Conservation (phyloP, 2,888 invertebrate genomes). For the Cataglyphis cursor region DNA sequence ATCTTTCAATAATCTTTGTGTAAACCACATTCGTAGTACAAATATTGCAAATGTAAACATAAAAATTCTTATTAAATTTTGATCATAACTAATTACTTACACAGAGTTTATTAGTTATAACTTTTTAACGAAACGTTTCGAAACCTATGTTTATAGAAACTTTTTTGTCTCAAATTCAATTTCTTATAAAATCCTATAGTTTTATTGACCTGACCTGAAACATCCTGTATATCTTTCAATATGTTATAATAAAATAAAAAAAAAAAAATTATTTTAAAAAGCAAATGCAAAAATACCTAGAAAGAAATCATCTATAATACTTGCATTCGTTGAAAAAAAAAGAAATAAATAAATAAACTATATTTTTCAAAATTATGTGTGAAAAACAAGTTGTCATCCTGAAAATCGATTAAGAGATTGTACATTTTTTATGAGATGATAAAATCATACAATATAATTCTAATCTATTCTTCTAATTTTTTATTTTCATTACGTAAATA, state of each 20-base stretch:
- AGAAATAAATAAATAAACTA: neutral
- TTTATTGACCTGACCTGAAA: too few species aligned
- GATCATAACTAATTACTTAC: too few species aligned
- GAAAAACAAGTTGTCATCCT: neutral
- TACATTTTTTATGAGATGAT: slow-evolving; percentile 13
- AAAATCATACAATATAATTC: neutral
- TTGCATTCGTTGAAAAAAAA: neutral
- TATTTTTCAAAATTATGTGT: neutral
- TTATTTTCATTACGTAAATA: neutral
- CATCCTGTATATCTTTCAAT: neutral
- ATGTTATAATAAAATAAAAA: neutral
- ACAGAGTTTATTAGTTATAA: too few species aligned
- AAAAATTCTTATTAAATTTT: too few species aligned
- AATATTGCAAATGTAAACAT: too few species aligned
- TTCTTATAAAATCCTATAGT: too few species aligned
- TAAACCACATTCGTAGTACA: too few species aligned
- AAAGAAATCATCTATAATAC: neutral
- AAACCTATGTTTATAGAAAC: too few species aligned
- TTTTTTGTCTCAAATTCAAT: too few species aligned
- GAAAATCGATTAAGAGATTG: slow-evolving; percentile 4
- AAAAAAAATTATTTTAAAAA: neutral
- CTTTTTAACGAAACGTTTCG: too few species aligned
- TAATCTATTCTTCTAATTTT: neutral
- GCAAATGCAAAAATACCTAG: neutral
- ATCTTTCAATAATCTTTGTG: too few species aligned